Conservation (phyloP, 2,113 vertebrate genomes). For the Coptodon bakossiorum region DNA sequence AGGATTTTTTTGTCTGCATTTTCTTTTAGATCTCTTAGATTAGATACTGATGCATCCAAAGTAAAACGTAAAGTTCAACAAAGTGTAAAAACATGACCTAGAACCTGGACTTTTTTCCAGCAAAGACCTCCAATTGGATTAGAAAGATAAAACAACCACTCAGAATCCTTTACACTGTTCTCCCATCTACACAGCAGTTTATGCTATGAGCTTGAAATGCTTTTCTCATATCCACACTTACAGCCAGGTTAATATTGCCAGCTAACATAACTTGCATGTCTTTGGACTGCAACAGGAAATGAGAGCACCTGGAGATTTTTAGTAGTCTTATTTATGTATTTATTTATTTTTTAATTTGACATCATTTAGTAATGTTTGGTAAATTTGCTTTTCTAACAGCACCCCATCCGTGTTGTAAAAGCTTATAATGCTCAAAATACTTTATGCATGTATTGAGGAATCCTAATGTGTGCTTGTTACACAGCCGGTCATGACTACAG, state of each 20-base stretch:
- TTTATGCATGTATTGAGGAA: neutral
- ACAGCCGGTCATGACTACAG: neutral
- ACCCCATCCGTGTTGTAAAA: neutral
- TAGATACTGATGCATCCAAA: neutral
- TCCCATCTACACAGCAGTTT: neutral
- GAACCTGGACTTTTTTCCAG: neutral
- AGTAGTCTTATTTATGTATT: neutral
- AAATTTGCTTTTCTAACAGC: neutral
- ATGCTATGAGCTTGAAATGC: neutral
- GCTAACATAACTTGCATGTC: neutral
- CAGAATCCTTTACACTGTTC: neutral
- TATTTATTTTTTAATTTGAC: neutral
- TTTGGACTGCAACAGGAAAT: neutral
- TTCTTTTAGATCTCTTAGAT: neutral
- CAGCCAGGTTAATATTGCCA: neutral
- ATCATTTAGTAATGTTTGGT: neutral
- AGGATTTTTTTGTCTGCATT: neutral
- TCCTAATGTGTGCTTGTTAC: neutral
- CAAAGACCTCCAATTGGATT: neutral
- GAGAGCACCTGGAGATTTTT: neutral
- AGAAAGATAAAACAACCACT: neutral
- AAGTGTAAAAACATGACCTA: neutral
- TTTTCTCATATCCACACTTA: neutral
- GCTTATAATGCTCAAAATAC: neutral
- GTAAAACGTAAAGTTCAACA: neutral